A percentile compares a stretch with the other conserved stretches of the same genome.
These are phyloP conservation scores for Papilio polyxenes DNA, from an alignment of 1,140 invertebrate genomes.

Conservation along the genomic window DNA sequence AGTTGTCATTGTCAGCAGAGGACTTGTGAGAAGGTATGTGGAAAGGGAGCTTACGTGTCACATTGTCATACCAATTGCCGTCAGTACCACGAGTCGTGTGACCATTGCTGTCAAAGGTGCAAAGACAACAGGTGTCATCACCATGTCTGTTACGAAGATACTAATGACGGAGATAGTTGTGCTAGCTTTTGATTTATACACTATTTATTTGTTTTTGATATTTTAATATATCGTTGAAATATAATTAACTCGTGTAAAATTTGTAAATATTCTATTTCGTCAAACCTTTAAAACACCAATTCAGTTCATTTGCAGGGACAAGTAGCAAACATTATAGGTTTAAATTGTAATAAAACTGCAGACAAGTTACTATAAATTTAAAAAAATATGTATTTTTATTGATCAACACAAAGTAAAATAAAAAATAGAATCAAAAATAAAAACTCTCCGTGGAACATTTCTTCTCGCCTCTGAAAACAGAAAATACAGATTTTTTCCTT, in stretches of 20 bases:
- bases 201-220: slow-evolving; percentile 29
- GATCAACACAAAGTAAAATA: slow-evolving; percentile 41
- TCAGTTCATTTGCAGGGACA: too few relatives aligned
- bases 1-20: slow-evolving; percentile 47
- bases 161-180: slow-evolving; percentile 32
- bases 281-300: too few relatives aligned
- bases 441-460: slow-evolving; percentile 63
- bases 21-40: slow-evolving; percentile 41
- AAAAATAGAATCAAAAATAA: slow-evolving; percentile 56
- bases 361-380: neutral
- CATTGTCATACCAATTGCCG: slow-evolving; percentile 34
- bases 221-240: slow-evolving; percentile 25
- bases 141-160: slow-evolving; percentile 11
- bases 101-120: slow-evolving; percentile 31
- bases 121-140: slow-evolving; percentile 10
- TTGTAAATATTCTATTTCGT: too few relatives aligned
- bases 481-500: neutral
- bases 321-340: too few relatives aligned
- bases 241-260: neutral
- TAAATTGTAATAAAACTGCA: too few relatives aligned
- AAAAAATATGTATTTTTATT: slow-evolving; percentile 20
- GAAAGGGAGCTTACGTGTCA: slow-evolving; percentile 38
- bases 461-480: slow-evolving; percentile 60
- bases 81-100: slow-evolving; percentile 23
- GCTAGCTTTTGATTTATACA: slow-evolving; percentile 34